phyloP scores from a whole-genome alignment of 2,797 vertebrate genomes.

The Falco rusticolus region DNA sequence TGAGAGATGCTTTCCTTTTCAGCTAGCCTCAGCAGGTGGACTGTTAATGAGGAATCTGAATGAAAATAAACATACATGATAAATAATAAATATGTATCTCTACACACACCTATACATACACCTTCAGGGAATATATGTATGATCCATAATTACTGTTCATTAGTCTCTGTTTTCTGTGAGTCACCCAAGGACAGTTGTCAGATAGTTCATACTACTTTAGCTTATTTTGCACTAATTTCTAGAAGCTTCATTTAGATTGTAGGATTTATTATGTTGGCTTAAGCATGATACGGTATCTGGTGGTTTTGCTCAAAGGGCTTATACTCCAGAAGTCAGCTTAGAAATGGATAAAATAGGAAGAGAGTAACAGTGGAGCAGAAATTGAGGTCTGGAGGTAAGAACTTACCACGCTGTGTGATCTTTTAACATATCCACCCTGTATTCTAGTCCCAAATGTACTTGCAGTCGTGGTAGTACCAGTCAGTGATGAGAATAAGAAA shows the following conservation, averaged over 20 bases:
- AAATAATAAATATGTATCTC: background rate
- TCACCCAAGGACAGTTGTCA: background rate
- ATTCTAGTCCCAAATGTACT: background rate
- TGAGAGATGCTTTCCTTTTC: background rate
- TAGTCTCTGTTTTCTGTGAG: background rate
- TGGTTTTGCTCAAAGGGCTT: background rate
- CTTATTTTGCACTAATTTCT: background rate
- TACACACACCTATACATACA: background rate
- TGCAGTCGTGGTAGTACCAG: background rate
- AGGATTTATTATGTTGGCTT: background rate
- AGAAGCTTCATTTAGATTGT: background rate
- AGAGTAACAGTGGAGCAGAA: background rate
- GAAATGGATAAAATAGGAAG: background rate
- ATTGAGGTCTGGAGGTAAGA: background rate
- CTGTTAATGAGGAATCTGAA: background rate
- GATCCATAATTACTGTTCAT: background rate
- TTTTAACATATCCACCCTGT: background rate
- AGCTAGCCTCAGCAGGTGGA: background rate
- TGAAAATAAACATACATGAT: background rate
- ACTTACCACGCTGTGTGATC: background rate
- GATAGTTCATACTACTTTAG: background rate
- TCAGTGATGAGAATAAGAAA: background rate
- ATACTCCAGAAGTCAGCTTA: background rate
- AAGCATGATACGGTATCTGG: background rate
- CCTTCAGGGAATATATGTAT: background rate